Base-by-base conservation (phyloP, 2,888 invertebrate genomes). In the Laspeyria flexula region DNA sequence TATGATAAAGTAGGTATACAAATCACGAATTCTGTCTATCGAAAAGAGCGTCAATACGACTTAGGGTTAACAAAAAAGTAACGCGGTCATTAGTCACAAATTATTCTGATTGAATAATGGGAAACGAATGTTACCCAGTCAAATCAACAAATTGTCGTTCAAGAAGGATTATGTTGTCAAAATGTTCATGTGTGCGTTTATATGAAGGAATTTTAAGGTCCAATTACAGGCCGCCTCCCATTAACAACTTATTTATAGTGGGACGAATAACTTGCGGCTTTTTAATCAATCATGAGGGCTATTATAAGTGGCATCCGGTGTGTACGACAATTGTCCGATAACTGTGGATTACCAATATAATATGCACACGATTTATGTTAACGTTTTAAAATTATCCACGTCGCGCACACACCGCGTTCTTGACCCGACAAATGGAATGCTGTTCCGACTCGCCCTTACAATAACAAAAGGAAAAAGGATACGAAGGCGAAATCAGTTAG, bases 241-340 rank as follows among this genome's bases (percentile, higher is more conserved):
- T 89, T 87, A 90, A 88, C 84, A 86, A 86, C 83, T 86, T 88
- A 89, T 88, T 88, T 88, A 88, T 85, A 83, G 82, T 76, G 72
- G 71, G 82, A 84, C 86, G 81, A 83, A 88, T 88, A 88, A 84
- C 79, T 87, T 83, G 89, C 86, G 86, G 88, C 84, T 83, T 90
- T 84, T 89, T 88, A 88, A 90, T 90, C 88, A 89, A 89, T 88
- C 87, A 86, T 84, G 77, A 74, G 79, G 79, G 71, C 72, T 76
- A 75, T 75, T 70, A 25, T 31, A 74, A 75, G 72, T 65, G 77
- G 81, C 83, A 83, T 86, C 86, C 88, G 84, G 86, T 75, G 66
- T 47, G 53, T 60, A 73, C 72, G 75, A 77, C 82, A 81, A 85
- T 84, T 77, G 81, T 73, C 71, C 82, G 80, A 77, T 81, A 81